These are phyloP conservation scores for Elysia crispata DNA, from an alignment of 2,888 invertebrate species.

Conservation along the genomic window DNA sequence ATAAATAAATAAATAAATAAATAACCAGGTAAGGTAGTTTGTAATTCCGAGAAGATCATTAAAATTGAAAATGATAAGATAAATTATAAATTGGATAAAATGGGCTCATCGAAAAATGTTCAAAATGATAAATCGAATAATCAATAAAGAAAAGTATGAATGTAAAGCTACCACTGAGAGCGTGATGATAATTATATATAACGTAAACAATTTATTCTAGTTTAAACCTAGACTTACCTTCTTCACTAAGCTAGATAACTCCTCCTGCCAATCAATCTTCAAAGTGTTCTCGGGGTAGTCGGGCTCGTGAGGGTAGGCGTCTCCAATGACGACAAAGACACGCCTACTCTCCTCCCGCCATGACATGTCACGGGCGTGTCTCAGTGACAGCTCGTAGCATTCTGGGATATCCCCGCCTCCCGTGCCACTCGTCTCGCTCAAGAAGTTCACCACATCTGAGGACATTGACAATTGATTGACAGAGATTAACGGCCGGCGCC, in stretches of 20 bases:
- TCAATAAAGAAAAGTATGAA: no score
- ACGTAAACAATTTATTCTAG: no score
- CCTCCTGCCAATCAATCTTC: slow-evolving; percentile 68
- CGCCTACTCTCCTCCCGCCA: slow-evolving; percentile 66
- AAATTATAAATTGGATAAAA: no score
- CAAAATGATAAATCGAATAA: no score
- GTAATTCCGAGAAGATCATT: no score
- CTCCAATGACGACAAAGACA: slow-evolving; percentile 73
- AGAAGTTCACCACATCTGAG: slow-evolving; percentile 63
- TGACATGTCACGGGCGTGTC: slow-evolving; percentile 64
- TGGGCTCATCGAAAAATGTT: no score
- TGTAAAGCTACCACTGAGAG: no score
- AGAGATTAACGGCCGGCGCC: not conserved
- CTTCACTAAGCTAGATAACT: slow-evolving; percentile 52
- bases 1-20: no score
- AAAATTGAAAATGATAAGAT: no score
- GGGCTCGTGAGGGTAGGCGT: slow-evolving; percentile 69
- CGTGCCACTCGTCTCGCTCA: slow-evolving; percentile 63
- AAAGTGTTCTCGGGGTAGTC: slow-evolving; percentile 60
- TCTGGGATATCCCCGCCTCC: slow-evolving; percentile 73
- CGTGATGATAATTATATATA: no score
- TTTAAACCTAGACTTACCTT: slow-evolving; percentile 26
- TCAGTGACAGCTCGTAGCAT: slow-evolving; percentile 73
- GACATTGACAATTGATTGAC: not conserved
- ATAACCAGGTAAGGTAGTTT: no score